These are phyloP conservation scores for Proterorhinus semilunaris DNA, from an alignment of 2,113 vertebrate species.

Conservation along the genomic window DNA sequence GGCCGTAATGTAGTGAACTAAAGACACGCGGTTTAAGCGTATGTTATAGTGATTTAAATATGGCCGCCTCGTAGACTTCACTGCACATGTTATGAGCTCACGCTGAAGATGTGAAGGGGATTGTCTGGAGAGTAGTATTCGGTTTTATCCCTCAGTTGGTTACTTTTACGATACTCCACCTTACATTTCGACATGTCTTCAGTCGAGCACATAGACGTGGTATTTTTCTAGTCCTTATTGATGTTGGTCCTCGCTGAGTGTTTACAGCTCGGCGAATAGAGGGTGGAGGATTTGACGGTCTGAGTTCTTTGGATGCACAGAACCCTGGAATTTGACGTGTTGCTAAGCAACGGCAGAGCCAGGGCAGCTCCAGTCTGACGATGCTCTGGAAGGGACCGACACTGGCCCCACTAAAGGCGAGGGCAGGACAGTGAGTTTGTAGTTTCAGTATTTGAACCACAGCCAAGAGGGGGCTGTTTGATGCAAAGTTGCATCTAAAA, in stretches of 20 bases:
- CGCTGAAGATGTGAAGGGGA: not conserved
- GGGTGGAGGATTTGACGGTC: conserved; percentile 65
- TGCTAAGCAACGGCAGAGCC: conserved; percentile 74
- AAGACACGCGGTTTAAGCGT: conserved; percentile 8
- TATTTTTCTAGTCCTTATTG: conserved; percentile 31
- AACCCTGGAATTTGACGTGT: conserved; percentile 64
- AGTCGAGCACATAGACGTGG: conserved; percentile 17
- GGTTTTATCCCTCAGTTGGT: conserved; percentile 6
- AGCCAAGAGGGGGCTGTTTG: conserved; percentile 16
- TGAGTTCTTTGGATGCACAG: conserved; percentile 58
- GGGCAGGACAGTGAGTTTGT: conserved; percentile 24
- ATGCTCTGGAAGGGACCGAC: conserved; percentile 59
- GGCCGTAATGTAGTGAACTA: conserved; percentile 26
- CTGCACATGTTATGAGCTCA: conserved; percentile 11
- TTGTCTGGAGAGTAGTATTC: conserved; percentile 29
- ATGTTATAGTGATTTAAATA: not conserved
- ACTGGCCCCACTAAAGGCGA: conserved; percentile 49
- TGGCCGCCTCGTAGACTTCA: not conserved
- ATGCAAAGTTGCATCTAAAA: conserved; percentile 16
- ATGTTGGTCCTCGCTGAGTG: conserved; percentile 52
- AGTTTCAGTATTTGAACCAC: conserved; percentile 21
- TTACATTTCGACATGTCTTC: conserved; percentile 16
- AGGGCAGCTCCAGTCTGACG: conserved; percentile 50
- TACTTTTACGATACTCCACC: conserved; percentile 11
- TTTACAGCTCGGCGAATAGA: conserved; percentile 66